A percentile compares a stretch with the other conserved stretches of the same genome.
Conservation (phyloP, 2,888 invertebrate species). For the Auanema freiburgensis region DNA sequence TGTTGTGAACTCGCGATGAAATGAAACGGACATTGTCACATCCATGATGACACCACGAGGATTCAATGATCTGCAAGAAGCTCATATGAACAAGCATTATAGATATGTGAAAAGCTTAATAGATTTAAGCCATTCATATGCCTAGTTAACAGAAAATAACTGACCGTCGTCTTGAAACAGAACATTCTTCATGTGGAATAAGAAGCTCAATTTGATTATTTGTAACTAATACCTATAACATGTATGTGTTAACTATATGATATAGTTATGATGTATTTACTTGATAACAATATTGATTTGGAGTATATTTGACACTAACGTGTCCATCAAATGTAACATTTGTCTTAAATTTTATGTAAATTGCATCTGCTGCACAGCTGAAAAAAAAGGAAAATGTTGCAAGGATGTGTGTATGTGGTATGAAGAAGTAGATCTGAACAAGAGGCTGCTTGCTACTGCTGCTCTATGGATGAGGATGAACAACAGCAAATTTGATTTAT, state of each 20-base stretch:
- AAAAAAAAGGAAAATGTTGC: conserved; percentile 19
- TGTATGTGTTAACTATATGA: not conserved
- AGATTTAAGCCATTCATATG: not conserved
- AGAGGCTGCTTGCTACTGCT: too few relatives aligned
- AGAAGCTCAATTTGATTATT: conserved; percentile 59
- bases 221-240: conserved; percentile 46
- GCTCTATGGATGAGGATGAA: too few relatives aligned
- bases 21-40: conserved; percentile 48
- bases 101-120: conserved; percentile 1
- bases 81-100: conserved; percentile 10
- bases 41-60: conserved; percentile 51
- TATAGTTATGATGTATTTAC: conserved; percentile 11
- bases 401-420: too few relatives aligned
- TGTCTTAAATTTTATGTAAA: conserved; percentile 57
- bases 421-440: too few relatives aligned
- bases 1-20: conserved; percentile 56
- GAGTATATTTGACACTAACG: conserved; percentile 52
- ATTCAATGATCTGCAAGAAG: conserved; percentile 33
- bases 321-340: conserved; percentile 51
- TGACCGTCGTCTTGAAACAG: conserved; percentile 42
- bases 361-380: conserved; percentile 58
- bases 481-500: too few relatives aligned
- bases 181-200: conserved; percentile 57
- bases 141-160: not conserved
- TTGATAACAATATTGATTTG: conserved; percentile 53